Evolutionary conservation across 2,797 vertebrate genomes (phyloP), one percentile per base, ranked within the genome.

Genomic region (Hafferia zeledoni): DNA sequence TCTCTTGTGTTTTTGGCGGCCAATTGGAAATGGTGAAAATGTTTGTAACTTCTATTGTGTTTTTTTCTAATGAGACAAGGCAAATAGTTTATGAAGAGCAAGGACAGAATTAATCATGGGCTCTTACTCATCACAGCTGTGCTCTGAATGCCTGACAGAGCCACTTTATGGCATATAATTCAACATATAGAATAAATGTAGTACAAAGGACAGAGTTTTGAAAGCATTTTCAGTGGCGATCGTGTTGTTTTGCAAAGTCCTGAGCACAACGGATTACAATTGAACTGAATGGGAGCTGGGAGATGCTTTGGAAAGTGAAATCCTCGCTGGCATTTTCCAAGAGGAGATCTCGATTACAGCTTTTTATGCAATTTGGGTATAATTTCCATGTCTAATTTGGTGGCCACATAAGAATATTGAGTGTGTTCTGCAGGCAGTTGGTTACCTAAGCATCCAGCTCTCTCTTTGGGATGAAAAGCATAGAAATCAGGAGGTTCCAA

Each of bases 21-120:
- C 94, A 91, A 5, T 63, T 84, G 95, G 87, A 96, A 92, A 95
- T 97, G 96, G 95, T 89, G 88, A 89, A 96, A 91, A 96, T 97
- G 96, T 97, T 96, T 98, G 95, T 94, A 97, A 97, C 96, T 95
- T 93, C 95, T 83, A 96, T 96, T 96, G 96, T 98, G 83, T 95
- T 97, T 91, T 79, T 79, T 61, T 81, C 93, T 96, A 92, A 92
- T 95, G 94, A 89, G 70, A 95, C 80, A 90, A 95, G 87, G 94
- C 91, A 96, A 96, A 63, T 94, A 93, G 94, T 88, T 97, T 92
- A 84, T 93, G 94, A 96, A 95, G 88, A 94, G 87, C 92, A 90
- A 56, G 80, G 74, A 94, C 94, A 94, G 86, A 96, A 97, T 97
- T 98, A 97, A 96, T 92, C 63, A 90, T 43, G 84, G 77, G 68